Evolutionary conservation across 2,888 invertebrate species (phyloP).

Genomic region (Agonopterix heracliana): DNA sequence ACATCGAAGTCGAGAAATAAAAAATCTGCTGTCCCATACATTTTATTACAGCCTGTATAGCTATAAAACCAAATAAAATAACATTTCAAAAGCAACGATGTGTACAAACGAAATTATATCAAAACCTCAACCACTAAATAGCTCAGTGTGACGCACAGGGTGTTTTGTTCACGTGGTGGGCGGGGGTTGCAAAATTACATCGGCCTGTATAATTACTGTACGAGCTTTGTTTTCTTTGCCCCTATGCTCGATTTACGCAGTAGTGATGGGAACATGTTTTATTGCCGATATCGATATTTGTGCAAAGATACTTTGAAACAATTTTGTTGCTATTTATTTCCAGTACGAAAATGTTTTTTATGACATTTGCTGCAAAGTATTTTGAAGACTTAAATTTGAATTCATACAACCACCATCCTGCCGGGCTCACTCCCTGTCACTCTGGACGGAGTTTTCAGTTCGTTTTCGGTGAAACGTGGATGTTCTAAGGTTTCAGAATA

Average conservation of each 20-base stretch:
- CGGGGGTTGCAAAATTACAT: conserved; percentile 31
- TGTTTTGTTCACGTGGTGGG: conserved; percentile 25
- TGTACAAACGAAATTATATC: background rate
- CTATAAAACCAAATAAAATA: too few relatives aligned
- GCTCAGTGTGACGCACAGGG: conserved; percentile 17
- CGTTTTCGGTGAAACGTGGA: too few relatives aligned
- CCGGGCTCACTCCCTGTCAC: too few relatives aligned
- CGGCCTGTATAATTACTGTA: conserved; percentile 40
- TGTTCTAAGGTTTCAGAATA: too few relatives aligned
- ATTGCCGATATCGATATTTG: conserved; percentile 19
- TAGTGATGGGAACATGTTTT: conserved; percentile 16
- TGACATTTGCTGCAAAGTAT: too few relatives aligned
- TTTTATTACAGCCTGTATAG: too few relatives aligned
- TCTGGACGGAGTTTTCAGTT: too few relatives aligned
- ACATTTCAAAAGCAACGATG: background rate
- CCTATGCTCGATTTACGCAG: conserved; percentile 49
- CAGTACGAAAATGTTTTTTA: too few relatives aligned
- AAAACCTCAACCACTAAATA: background rate
- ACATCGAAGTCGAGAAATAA: too few relatives aligned
- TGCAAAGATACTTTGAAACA: background rate
- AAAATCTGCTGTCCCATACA: too few relatives aligned
- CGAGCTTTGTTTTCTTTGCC: conserved; percentile 50
- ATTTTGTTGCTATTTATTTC: background rate
- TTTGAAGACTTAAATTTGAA: too few relatives aligned
- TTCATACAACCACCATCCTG: too few relatives aligned